Base-by-base conservation (phyloP, 2,888 invertebrate genomes). In the Agrochola litura region DNA sequence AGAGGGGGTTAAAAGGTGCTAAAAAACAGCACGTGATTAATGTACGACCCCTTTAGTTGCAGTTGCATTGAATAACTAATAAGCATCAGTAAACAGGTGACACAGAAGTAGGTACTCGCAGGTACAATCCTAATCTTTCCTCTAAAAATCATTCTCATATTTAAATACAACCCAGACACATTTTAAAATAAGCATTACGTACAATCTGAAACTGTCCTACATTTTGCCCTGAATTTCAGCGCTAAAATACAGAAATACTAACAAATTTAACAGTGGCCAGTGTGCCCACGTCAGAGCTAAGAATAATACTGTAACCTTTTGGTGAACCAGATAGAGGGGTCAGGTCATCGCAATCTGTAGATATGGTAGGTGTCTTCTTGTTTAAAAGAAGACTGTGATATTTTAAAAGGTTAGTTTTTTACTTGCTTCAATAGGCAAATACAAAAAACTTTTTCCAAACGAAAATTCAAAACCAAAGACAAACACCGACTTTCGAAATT, bases 271-370 rank as follows among this genome's bases (percentile, higher is more conserved):
- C 74, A 37, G 65, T 37, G 37, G 37, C 37, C 37, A 37, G 37
- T 37, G 37, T 61, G 22, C 74, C 73, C 66, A 73, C 81, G 77
- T 83, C 56, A 67, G 61, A 58, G 71, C 69, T 30, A 74, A 80
- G 79, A 88, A 86, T 86, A 88, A 73, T 73, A 71, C 5, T 72
- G 71, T 86, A 80, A 86, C 88, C 84, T 87, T 87, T 87, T 67
- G 68, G 68, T 54, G 70, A 79, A n/a, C 68, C 66, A 67, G 75
- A 25, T 30, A 25, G 37, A 63, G 74, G 25, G 75, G 83, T 73
- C 73, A 52, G 73, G 56, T 68, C 69, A n/a, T n/a, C 70, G 73
- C 69, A 77, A 69, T 72, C 72, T 75, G 72, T 70, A 64, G 83
- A 70, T 77, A 75, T 65, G 49, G 70, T 37, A 30, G 52, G 49